phyloP scores from a whole-genome alignment of 2,888 invertebrate genomes.

The Lordiphosa andalusiaca region DNA sequence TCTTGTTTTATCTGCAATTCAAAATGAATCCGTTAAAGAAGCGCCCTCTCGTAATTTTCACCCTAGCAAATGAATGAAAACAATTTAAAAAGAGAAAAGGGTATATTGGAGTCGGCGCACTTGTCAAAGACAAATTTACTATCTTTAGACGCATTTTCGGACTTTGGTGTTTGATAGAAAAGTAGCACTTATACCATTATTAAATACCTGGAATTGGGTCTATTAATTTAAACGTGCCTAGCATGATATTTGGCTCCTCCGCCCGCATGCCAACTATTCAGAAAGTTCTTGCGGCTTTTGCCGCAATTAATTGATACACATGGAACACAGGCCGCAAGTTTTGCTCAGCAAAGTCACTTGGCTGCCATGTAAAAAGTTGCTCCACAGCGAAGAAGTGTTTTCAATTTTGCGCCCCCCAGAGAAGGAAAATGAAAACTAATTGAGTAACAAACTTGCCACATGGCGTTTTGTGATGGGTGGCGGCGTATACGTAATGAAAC shows the following conservation, averaged over 20 bases:
- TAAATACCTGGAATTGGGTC: slow-evolving; percentile 25
- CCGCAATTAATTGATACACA: slow-evolving; percentile 73
- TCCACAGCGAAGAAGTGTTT: slow-evolving; percentile 54
- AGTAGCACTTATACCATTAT: background rate
- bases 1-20: too few relatives aligned
- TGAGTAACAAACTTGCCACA: slow-evolving; percentile 74
- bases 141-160: too few relatives aligned
- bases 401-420: slow-evolving; percentile 60
- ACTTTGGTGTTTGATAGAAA: too few relatives aligned
- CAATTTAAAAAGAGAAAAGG: too few relatives aligned
- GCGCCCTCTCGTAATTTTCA: too few relatives aligned
- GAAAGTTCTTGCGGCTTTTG: slow-evolving; percentile 63
- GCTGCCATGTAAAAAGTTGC: slow-evolving; percentile 57
- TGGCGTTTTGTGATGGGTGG: slow-evolving; percentile 68
- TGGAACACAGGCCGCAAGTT: slow-evolving; percentile 47
- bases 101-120: too few relatives aligned
- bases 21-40: too few relatives aligned
- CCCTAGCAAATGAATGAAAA: too few relatives aligned
- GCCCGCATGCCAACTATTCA: slow-evolving; percentile 9
- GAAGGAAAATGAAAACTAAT: slow-evolving; percentile 72
- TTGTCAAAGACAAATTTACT: too few relatives aligned
- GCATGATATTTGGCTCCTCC: slow-evolving; percentile 7
- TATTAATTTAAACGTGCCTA: slow-evolving; percentile 56
- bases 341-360: slow-evolving; percentile 59
- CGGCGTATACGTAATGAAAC: slow-evolving; percentile 70